These are phyloP conservation scores for Scomber colias DNA, from an alignment of 2,113 vertebrate species.

Conservation along the genomic window DNA sequence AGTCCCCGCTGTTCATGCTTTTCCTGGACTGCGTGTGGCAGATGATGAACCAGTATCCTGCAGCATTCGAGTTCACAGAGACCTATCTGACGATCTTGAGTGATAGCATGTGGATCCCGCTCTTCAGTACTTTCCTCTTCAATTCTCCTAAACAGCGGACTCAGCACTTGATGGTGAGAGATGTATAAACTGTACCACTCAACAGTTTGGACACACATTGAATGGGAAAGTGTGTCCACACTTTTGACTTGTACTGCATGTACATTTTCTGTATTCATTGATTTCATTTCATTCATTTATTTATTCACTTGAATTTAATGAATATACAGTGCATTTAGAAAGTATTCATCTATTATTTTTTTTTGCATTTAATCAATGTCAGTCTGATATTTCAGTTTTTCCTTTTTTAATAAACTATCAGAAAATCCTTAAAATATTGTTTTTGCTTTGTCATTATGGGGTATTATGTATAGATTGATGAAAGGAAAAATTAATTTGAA, in stretches of 20 bases:
- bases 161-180: constrained; percentile 90
- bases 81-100: constrained; percentile 91
- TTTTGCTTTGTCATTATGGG: no score
- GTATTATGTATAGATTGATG: no score
- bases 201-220: no score
- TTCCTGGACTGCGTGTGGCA: constrained; percentile 98
- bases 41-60: constrained; percentile 93
- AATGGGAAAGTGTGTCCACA: no score
- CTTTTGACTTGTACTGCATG: no score
- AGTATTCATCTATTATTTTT: no score
- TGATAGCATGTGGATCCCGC: constrained; percentile 92
- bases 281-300: neutral
- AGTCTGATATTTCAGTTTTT: no score
- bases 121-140: constrained; percentile 98
- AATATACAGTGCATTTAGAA: neutral
- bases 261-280: no score
- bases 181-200: neutral
- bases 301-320: neutral
- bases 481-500: no score
- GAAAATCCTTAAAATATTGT: no score
- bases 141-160: constrained; percentile 92
- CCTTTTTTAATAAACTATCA: no score
- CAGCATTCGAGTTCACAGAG: constrained; percentile 97
- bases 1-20: constrained; percentile 95
- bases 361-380: no score